Evolutionary conservation across 30 jellyfish, hydroid and myxozoan species (phyloP).

Genomic region (Aurelia aurita complex sp. Pacific): DNA sequence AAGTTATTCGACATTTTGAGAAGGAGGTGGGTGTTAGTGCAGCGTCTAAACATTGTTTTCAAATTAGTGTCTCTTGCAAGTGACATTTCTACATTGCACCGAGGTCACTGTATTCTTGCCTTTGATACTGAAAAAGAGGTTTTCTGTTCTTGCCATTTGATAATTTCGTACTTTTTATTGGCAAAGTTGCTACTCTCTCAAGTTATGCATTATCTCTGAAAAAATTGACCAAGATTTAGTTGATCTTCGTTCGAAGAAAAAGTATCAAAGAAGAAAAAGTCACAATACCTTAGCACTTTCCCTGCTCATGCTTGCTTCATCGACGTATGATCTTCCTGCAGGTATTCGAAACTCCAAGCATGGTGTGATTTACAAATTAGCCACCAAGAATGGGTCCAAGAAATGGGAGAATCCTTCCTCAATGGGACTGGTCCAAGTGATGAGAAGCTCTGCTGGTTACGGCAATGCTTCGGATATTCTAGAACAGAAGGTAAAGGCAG

Average conservation of each 20-base stretch:
- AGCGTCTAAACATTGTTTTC: too few relatives aligned
- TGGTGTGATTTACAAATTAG: conserved; percentile 37
- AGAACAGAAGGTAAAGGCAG: conserved; percentile 36
- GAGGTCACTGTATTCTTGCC: too few relatives aligned
- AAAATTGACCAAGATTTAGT: too few relatives aligned
- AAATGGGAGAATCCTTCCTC: conserved; percentile 60
- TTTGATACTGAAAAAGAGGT: too few relatives aligned
- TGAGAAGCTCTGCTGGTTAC: conserved; percentile 76
- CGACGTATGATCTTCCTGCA: not conserved
- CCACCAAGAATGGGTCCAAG: conserved; percentile 37
- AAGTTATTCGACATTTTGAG: too few relatives aligned
- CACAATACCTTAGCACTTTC: not conserved
- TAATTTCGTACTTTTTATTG: too few relatives aligned
- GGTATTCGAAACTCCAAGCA: conserved; percentile 29
- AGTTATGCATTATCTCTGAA: too few relatives aligned
- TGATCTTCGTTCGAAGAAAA: not conserved
- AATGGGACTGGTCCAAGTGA: conserved; percentile 35
- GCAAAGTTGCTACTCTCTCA: too few relatives aligned
- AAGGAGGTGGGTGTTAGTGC: too few relatives aligned
- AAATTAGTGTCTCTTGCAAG: too few relatives aligned
- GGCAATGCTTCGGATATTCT: conserved; percentile 69
- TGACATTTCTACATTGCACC: too few relatives aligned
- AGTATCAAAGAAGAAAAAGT: not conserved
- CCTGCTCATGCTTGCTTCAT: not conserved
- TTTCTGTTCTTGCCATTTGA: too few relatives aligned